phyloP scores from a whole-genome alignment of 2,797 vertebrate species.

The Sebastes hubbsi region DNA sequence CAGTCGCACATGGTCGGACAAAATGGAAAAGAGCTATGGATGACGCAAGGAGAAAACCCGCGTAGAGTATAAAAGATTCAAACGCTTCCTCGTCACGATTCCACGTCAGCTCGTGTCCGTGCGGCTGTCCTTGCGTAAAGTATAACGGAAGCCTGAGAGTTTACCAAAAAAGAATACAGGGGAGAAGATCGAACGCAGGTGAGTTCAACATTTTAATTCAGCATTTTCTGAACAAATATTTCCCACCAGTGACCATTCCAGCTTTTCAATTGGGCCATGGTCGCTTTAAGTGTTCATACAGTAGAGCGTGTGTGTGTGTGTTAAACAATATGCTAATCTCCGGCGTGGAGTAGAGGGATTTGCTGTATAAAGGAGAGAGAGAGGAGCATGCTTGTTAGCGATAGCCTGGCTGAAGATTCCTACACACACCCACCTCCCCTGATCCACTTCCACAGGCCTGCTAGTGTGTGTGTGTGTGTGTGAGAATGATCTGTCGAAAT shows the following conservation, averaged over 20 bases:
- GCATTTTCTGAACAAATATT: background rate
- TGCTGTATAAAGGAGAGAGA: slow-evolving; percentile 73
- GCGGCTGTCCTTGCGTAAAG: background rate
- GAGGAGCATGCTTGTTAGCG: slow-evolving; percentile 81
- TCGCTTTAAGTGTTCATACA: slow-evolving; percentile 8
- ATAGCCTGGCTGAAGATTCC: slow-evolving; percentile 82
- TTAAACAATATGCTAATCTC: slow-evolving; percentile 81
- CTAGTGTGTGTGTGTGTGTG: slow-evolving; percentile 8
- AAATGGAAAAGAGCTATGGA: too few species aligned
- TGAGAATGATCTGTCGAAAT: slow-evolving; percentile 28
- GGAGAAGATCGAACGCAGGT: background rate
- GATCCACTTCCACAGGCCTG: slow-evolving; percentile 80
- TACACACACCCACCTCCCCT: slow-evolving; percentile 78
- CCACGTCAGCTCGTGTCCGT: too few species aligned
- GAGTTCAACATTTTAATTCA: background rate
- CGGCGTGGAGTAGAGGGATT: slow-evolving; percentile 77
- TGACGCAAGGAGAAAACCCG: too few species aligned
- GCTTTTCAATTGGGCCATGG: slow-evolving; percentile 8
- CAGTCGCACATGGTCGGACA: too few species aligned
- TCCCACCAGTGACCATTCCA: slow-evolving; percentile 12
- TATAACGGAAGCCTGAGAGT: background rate
- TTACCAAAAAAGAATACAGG: background rate
- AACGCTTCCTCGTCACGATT: too few species aligned
- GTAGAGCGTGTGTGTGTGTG: background rate
- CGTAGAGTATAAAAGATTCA: too few species aligned